Base-by-base conservation (phyloP, 1,140 invertebrate genomes). In the Lepidostoma basale region DNA sequence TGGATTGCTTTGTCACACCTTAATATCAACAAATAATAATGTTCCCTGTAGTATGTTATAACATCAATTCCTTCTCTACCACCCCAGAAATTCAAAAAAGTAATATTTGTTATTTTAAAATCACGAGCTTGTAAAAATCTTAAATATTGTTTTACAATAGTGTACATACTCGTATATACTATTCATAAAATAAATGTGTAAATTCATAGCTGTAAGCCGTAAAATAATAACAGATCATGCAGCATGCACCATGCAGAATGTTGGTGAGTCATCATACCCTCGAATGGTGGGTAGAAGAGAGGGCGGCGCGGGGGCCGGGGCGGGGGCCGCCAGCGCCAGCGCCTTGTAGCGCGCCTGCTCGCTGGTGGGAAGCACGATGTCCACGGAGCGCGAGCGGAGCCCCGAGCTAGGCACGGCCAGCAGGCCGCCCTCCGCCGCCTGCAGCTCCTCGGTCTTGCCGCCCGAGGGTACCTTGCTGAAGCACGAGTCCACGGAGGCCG, bases 331-430 rank as follows among this genome's bases (percentile, higher is more conserved):
- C 76, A 88, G 79, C 30, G 87, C 85, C 54, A 93, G 81, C 4
- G 93, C 92, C 65, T 93, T 93, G 77, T 95, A 95, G 56, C 91
- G 83, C 2, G 90, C 89, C 75, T 94, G 90, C 73, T 92, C 89
- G 47, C 93, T 91, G 0, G 93, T 96, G 0, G 94, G 94, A 62
- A 97, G 81, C 10, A 93, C 92, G 67, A 96, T 95, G 77, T 97
- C 94, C 40, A 96, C 93, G 25, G 93, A 95, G 62, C 92, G 87
- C 3, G 94, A 96, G n/a, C 94, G 84, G 2, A 89, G 84, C 5
- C 87, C 85, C 8, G 77, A 74, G 62, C 82, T 87, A 0, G 90
- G 90, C 12, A 92, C 90, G 16, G 88, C 85, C 2, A 91, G 81
- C 72, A 85, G 81, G 16, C 82, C 77, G 42, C 84, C 83, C 14